These are phyloP conservation scores for human DNA, from an alignment of 2,113 vertebrate species.

Conservation along the genomic window DNA sequence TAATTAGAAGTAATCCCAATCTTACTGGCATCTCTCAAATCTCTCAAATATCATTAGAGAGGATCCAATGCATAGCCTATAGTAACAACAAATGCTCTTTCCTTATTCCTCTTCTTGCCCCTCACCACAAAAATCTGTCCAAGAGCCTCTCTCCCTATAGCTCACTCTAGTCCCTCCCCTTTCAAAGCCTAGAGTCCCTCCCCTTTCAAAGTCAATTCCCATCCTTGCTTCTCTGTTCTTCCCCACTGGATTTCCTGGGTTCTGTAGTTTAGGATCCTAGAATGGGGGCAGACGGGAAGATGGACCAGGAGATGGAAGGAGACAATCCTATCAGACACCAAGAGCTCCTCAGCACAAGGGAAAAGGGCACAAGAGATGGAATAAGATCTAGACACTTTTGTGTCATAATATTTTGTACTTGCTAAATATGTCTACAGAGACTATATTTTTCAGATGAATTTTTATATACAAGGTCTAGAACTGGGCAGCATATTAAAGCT, in stretches of 20 bases:
- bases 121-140: neutral
- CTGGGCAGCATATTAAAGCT: neutral
- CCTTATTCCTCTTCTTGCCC: neutral
- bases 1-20: slow-evolving; percentile 41
- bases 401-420: neutral
- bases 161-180: neutral
- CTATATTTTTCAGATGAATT: neutral
- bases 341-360: neutral
- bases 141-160: neutral
- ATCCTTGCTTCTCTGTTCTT: neutral
- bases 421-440: neutral
- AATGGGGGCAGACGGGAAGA: neutral
- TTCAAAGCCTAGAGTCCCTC: neutral
- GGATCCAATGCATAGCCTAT: neutral
- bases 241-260: neutral
- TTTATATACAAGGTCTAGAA: neutral
- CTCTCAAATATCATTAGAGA: neutral
- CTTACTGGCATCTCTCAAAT: neutral
- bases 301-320: neutral
- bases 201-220: neutral
- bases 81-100: neutral
- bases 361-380: neutral
- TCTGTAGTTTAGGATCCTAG: neutral
- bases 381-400: neutral
- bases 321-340: neutral